Base-by-base conservation (phyloP, 2,888 invertebrate species). In the Lamellibrachia columna region DNA sequence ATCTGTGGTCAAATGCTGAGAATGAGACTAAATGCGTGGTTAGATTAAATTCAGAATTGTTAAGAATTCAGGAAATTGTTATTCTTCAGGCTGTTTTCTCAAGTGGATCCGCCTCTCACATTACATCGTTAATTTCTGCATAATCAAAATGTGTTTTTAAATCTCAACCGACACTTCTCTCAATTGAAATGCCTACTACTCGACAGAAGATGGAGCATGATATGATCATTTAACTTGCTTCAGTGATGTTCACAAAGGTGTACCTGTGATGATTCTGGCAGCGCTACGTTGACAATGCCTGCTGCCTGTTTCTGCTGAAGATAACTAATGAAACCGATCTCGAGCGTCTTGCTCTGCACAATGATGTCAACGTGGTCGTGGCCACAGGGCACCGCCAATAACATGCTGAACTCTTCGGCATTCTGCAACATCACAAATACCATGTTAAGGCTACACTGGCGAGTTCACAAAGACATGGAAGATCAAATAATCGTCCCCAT, bases 251-350 rank as follows among this genome's bases (percentile, higher is more conserved):
- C 75, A 22, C 22, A 15, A 55, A 55, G 1, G 22, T n/a, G 6
- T n/a, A 75, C 75, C 75, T 75, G 75, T 75, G 75, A n/a, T 3
- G 75, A 75, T 22, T n/a, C 75, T 22, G 75, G 75, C 94, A 98
- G 96, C 22, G 93, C 90, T 94, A 99, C 98, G 97, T 99, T 99
- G 95, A 99, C 98, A 96, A 99, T 99, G 95, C 99, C 99, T 95
- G 99, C 99, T 93, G 99, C 99, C 97, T 98, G 98, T 97, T 99
- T 99, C 96, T 98, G 98, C 97, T 98, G 98, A 95, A 99, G 97
- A 97, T 99, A 99, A 92, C 98, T 98, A 96, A 99, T 99, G 97
- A 99, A 99, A 94, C 99, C 99, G 94, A 97, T 98, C 95, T 98
- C 98, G 94, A 99, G 97, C 96, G 98, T 98, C 94, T 98, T 98